Percentiles rank a stretch among this genome's conserved stretches.
Evolutionary conservation across 2,888 invertebrate genomes (phyloP).

Genomic region (Onthophagus sagittarius): DNA sequence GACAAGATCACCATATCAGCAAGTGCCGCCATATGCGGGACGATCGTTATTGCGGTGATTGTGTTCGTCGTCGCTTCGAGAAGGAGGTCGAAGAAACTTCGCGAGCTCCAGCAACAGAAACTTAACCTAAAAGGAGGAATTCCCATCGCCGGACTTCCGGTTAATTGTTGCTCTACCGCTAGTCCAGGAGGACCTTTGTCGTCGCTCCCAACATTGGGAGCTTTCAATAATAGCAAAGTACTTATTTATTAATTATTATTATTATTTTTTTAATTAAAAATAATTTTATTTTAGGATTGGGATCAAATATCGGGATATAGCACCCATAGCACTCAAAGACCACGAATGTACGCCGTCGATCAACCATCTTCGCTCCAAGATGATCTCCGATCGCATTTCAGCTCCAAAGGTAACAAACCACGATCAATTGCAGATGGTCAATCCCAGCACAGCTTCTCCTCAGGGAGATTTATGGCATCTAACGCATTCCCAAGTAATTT

Average conservation of each 20-base stretch:
- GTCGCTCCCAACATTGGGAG: constrained; percentile 78
- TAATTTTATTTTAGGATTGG: constrained; percentile 58
- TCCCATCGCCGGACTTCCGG: constrained; percentile 70
- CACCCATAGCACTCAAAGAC: constrained; percentile 83
- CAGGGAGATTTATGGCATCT: constrained; percentile 68
- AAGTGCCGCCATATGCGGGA: constrained; percentile 88
- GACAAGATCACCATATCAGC: constrained; percentile 94
- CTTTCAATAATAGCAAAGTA: constrained; percentile 80
- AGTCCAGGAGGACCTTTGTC: constrained; percentile 78
- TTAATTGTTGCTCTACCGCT: constrained; percentile 76
- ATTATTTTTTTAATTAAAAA: background rate
- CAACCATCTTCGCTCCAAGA: constrained; percentile 60
- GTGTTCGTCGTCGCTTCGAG: constrained; percentile 85
- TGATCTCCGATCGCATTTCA: constrained; percentile 70
- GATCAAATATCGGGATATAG: constrained; percentile 89
- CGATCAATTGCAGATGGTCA: constrained; percentile 85
- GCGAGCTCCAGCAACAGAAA: constrained; percentile 64
- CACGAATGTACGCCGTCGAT: constrained; percentile 76
- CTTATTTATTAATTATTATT: background rate
- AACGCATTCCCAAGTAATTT: constrained; percentile 69
- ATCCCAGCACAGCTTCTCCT: constrained; percentile 85
- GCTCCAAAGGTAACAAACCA: constrained; percentile 59
- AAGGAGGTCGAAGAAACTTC: constrained; percentile 73
- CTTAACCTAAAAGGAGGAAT: constrained; percentile 57
- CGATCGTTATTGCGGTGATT: constrained; percentile 85